These are phyloP conservation scores for Mungos mungo DNA, from an alignment of 2,113 vertebrate species.

Conservation along the genomic window DNA sequence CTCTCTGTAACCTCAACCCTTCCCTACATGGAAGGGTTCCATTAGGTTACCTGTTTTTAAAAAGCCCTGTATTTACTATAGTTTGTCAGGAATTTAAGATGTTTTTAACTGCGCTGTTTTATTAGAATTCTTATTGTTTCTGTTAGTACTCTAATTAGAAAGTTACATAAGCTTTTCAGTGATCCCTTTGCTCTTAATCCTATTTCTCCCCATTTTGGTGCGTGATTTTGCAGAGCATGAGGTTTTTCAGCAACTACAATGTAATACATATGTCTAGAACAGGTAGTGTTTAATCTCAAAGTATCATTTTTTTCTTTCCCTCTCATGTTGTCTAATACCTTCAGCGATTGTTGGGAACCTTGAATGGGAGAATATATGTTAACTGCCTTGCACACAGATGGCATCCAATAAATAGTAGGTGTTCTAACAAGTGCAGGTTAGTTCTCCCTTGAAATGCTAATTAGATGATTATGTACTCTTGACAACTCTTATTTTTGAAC, in stretches of 20 bases:
- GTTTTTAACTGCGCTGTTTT: slow-evolving; percentile 29
- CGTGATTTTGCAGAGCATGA: background rate
- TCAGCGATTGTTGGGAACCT: slow-evolving; percentile 32
- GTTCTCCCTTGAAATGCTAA: slow-evolving; percentile 33
- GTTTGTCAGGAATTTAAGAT: background rate
- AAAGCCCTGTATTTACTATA: background rate
- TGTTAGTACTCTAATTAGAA: slow-evolving; percentile 1
- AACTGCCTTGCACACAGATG: background rate
- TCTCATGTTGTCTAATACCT: background rate
- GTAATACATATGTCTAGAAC: background rate
- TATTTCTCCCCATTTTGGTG: background rate
- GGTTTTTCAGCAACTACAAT: background rate
- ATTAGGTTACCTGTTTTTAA: background rate
- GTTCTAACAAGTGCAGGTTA: slow-evolving; percentile 36
- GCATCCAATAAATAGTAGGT: background rate
- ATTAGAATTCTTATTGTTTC: background rate
- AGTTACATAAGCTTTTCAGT: background rate
- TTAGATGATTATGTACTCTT: background rate
- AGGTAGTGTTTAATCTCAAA: slow-evolving; percentile 6
- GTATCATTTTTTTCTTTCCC: background rate
- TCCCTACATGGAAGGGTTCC: background rate
- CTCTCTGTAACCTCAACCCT: background rate
- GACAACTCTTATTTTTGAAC: slow-evolving; percentile 14
- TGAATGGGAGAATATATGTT: background rate
- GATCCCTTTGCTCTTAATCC: slow-evolving; percentile 9